Percentiles rank a stretch among this genome's conserved stretches.
phyloP scores from a whole-genome alignment of 2,797 vertebrate species.

The Acanthurus lineatus region DNA sequence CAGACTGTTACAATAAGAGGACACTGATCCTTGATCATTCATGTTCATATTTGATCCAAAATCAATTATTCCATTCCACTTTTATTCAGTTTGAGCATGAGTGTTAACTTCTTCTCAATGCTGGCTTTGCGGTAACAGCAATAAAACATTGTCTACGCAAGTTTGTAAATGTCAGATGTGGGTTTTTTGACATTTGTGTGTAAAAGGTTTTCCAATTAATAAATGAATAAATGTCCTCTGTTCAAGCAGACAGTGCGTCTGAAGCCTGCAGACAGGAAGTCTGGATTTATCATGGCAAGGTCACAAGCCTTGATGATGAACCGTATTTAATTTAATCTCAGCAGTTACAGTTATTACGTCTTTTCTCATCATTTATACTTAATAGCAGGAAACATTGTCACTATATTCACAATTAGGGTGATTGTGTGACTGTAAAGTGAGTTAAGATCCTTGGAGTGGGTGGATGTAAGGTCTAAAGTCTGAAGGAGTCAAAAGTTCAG shows the following conservation, averaged over 20 bases:
- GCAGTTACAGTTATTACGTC: too few species aligned
- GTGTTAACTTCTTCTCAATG: too few species aligned
- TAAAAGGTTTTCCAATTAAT: too few species aligned
- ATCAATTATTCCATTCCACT: constrained; percentile 8
- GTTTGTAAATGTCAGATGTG: constrained; percentile 8
- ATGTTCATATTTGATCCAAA: constrained; percentile 7
- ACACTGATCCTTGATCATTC: constrained; percentile 38
- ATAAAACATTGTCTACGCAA: neutral
- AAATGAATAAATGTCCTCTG: neutral
- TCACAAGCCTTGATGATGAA: too few species aligned
- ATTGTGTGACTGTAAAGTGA: too few species aligned
- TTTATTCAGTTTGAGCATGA: constrained; percentile 14
- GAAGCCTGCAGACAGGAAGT: too few species aligned
- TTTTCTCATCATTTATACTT: too few species aligned
- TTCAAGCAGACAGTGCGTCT: neutral
- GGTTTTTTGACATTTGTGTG: neutral
- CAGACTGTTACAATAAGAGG: neutral
- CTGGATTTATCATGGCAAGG: too few species aligned
- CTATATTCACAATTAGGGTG: too few species aligned
- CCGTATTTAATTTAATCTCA: too few species aligned
- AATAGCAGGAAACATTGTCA: too few species aligned
- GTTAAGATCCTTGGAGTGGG: too few species aligned
- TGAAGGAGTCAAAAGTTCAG: neutral
- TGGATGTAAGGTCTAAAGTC: neutral
- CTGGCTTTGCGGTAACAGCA: neutral